phyloP scores from a whole-genome alignment of 1,140 invertebrate genomes.

The Lasioglossum baleicum region DNA sequence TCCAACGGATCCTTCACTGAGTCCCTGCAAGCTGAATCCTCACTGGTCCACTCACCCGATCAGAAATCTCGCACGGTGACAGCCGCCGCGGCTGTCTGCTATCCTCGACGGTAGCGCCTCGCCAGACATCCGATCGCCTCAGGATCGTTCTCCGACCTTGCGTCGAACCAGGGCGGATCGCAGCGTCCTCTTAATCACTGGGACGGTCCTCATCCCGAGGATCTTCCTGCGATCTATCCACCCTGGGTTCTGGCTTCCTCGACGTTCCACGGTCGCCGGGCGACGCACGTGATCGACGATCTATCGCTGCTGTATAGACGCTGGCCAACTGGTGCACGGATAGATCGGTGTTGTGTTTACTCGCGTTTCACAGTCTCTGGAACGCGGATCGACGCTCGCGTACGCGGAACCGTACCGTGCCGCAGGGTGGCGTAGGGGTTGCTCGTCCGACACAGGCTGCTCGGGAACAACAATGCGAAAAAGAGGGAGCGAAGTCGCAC shows the following conservation, averaged over 20 bases:
- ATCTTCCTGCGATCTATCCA: background rate
- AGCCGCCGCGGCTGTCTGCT: conserved; percentile 15
- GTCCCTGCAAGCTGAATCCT: background rate
- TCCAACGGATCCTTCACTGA: background rate
- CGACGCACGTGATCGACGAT: conserved; percentile 19
- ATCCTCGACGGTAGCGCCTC: conserved; percentile 48
- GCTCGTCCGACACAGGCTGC: background rate
- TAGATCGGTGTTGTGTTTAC: too few relatives aligned
- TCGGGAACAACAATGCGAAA: conserved; percentile 7
- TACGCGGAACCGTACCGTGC: too few relatives aligned
- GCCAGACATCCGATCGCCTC: conserved; percentile 53
- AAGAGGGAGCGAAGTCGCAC: conserved; percentile 54
- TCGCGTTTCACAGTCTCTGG: background rate
- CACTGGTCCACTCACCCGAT: conserved; percentile 48
- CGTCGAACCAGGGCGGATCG: background rate
- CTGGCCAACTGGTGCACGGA: too few relatives aligned
- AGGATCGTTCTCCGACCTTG: conserved; percentile 39
- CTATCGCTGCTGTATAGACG: background rate
- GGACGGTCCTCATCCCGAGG: conserved; percentile 23
- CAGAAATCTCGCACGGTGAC: conserved; percentile 5
- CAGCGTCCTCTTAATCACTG: conserved; percentile 17
- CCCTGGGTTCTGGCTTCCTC: background rate
- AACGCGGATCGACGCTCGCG: too few relatives aligned
- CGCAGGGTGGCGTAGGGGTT: too few relatives aligned
- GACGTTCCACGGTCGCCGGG: conserved; percentile 1